Conservation (phyloP, 2,113 vertebrate genomes). For the Hydrochoerus hydrochaeris region DNA sequence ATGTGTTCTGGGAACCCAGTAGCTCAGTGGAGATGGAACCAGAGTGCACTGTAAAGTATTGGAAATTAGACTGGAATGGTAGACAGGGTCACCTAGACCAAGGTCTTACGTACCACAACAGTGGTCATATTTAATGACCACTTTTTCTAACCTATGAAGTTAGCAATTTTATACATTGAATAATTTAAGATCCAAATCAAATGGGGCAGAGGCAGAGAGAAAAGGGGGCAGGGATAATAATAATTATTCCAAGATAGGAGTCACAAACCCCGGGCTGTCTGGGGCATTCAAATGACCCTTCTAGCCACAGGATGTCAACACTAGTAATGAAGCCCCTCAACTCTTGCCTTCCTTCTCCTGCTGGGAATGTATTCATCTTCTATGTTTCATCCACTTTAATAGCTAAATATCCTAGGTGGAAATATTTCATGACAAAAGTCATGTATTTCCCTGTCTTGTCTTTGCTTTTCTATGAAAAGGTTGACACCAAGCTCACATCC, state of each 20-base stretch:
- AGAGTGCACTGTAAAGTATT: not conserved
- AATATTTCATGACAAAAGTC: not conserved
- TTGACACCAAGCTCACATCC: not conserved
- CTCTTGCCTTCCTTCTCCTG: not conserved
- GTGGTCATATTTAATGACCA: not conserved
- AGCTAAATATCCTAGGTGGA: not conserved
- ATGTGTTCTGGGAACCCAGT: not conserved
- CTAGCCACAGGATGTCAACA: not conserved
- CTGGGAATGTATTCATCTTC: conserved; percentile 19
- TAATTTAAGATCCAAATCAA: not conserved
- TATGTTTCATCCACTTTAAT: not conserved
- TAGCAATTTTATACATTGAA: not conserved
- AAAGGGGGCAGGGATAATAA: not conserved
- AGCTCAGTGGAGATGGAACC: not conserved
- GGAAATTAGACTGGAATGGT: not conserved
- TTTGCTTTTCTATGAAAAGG: conserved; percentile 23
- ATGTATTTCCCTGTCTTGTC: not conserved
- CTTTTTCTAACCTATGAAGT: not conserved
- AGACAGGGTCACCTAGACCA: not conserved
- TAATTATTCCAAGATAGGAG: not conserved
- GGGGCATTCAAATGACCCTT: not conserved
- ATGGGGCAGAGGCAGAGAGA: too few relatives aligned
- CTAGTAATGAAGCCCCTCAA: not conserved
- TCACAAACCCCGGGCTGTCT: not conserved
- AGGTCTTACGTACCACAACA: not conserved